phyloP scores from a whole-genome alignment of 2,113 vertebrate species.

The Micromys minutus region DNA sequence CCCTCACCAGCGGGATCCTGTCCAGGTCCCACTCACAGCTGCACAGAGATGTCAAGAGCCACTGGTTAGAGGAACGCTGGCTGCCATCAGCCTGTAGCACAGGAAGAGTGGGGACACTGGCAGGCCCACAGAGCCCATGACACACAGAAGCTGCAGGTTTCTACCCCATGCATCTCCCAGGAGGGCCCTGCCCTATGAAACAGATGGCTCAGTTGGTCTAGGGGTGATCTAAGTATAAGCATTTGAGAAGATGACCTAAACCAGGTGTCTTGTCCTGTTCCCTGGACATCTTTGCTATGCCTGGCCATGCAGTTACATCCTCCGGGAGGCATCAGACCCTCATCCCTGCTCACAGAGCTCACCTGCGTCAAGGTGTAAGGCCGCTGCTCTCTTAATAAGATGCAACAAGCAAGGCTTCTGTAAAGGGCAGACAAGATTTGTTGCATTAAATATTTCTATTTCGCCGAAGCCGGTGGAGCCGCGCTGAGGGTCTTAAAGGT shows the following conservation, averaged over 20 bases:
- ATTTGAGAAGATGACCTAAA: not conserved
- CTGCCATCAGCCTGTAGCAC: not conserved
- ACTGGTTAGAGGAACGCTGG: not conserved
- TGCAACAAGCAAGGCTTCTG: constrained; percentile 14
- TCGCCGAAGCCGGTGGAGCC: not conserved
- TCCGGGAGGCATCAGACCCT: not conserved
- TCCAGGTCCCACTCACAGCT: not conserved
- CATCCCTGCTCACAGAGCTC: fast-evolving
- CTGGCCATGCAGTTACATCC: not conserved
- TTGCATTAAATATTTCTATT: not conserved
- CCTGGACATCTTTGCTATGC: not conserved
- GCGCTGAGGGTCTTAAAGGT: not conserved
- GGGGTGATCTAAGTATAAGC: not conserved
- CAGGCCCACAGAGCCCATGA: not conserved
- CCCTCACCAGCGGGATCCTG: not conserved
- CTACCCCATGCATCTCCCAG: not conserved
- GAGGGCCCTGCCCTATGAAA: not conserved
- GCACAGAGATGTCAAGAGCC: fast-evolving
- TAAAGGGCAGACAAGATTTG: constrained; percentile 58
- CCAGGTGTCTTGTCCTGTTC: not conserved
- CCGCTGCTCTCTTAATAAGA: not conserved
- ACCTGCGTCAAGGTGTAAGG: fast-evolving
- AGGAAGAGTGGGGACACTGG: not conserved
- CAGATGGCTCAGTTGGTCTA: not conserved
- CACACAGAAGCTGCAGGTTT: not conserved